Conservation (phyloP, 2,113 vertebrate species). For the Numenius arquata region DNA sequence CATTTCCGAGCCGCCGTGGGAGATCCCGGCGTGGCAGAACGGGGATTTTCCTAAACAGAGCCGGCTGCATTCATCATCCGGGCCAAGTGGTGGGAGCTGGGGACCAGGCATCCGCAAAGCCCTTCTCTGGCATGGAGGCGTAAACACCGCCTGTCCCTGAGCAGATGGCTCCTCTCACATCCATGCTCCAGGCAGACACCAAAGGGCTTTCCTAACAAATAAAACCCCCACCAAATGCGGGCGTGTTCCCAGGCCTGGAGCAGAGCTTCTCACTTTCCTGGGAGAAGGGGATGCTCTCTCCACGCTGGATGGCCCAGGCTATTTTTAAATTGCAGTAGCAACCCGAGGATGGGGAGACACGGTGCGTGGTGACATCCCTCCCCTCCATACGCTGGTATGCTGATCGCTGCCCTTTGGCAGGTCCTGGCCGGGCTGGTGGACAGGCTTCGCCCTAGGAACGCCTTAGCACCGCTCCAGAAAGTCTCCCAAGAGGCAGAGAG, state of each 20-base stretch:
- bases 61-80: neutral
- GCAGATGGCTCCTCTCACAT: conserved; percentile 22
- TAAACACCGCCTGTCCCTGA: neutral
- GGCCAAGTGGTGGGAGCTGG: neutral
- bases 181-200: neutral
- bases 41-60: neutral
- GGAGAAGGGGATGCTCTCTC: neutral
- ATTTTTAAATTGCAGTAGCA: neutral
- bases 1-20: neutral
- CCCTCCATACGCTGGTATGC: accelerated
- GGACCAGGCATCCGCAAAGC: accelerated
- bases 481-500: neutral
- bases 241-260: neutral
- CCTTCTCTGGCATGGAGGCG: neutral
- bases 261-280: neutral
- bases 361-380: neutral
- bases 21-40: accelerated
- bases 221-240: neutral
- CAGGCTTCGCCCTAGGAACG: accelerated
- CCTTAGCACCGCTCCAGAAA: neutral
- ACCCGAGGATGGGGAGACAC: neutral
- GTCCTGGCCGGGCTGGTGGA: accelerated
- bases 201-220: conserved; percentile 30
- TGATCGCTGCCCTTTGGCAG: neutral
- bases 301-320: neutral